Evolutionary conservation across 2,888 invertebrate genomes (phyloP), one percentile per base, ranked within the genome.

Genomic region (Tribolium freemani): DNA sequence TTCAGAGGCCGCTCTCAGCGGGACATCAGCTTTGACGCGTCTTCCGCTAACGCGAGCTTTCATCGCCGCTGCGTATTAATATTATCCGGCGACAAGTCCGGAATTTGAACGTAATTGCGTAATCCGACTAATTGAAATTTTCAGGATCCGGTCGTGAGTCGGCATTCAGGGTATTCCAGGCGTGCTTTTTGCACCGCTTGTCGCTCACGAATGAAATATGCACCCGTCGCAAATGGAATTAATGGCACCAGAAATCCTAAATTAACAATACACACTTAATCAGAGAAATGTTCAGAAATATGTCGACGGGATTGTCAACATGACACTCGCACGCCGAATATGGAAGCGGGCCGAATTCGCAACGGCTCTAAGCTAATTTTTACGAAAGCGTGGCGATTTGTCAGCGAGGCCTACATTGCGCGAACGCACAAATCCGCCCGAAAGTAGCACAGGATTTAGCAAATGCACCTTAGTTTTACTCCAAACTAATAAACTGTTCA

Each of bases 1-100:
- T 76, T 76, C 74, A 69, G 68, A 72, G 66, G 78, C 78, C 78
- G 78, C 78, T 71, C 77, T 2, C 78, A 74, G 78, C 77, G 66
- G 78, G 78, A 71, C 67, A 66, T 67, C 63, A 30, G 68, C 75
- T 75, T 75, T 75, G 75, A 70, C 71, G 58, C 53, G 38, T 72
- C 74, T 72, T 69, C 54, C 72, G 69, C 60, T 66, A 69, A 69
- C 60, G 26, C 58, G 45, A 72, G 64, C 72, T 74, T 72, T 74
- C 74, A 74, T 69, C 69, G 56, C 72, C 66, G 54, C 38, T 57
- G 38, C 30, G 48, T 31, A 73, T 73, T 73, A 73, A 64, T 60
- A 67, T 13, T 13, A 69, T 66, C 50, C 21, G 38, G 57, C 11
- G 44, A 50, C 56, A 11, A 64, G 57, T 31, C 57, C 57, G 57